Evolutionary conservation across 2,797 vertebrate species (phyloP).

Genomic region (Spinus pinus): DNA sequence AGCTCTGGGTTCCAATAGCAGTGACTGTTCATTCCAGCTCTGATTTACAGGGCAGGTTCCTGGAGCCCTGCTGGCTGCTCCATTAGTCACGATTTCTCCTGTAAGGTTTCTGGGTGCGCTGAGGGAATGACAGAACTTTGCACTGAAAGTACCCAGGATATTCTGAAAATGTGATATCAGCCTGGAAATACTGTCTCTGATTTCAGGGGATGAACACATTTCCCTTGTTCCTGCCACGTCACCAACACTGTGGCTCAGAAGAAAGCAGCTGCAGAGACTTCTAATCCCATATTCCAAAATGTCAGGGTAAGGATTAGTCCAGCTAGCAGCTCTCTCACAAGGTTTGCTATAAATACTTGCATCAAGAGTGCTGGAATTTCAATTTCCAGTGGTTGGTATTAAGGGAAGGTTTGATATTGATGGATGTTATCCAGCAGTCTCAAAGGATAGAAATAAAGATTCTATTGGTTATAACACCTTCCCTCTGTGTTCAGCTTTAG

Average conservation of each 20-base stretch:
- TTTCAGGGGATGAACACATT: not conserved
- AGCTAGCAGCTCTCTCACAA: not conserved
- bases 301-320: not conserved
- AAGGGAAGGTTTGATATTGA: not conserved
- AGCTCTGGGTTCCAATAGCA: not conserved
- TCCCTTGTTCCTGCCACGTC: not conserved
- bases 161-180: not conserved
- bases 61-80: not conserved
- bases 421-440: not conserved
- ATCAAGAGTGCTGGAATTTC: not conserved
- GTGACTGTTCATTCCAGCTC: not conserved
- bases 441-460: not conserved
- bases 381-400: not conserved
- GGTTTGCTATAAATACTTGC: not conserved
- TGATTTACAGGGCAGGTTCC: not conserved
- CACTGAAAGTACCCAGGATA: not conserved
- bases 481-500: not conserved
- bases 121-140: not conserved
- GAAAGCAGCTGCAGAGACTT: not conserved
- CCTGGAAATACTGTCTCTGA: not conserved
- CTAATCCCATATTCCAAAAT: not conserved
- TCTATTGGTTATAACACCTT: not conserved
- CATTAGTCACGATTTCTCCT: not conserved
- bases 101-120: not conserved
- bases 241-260: not conserved